Evolutionary conservation across 2,888 invertebrate genomes (phyloP).

Genomic region (Lasioglossum villosulum): DNA sequence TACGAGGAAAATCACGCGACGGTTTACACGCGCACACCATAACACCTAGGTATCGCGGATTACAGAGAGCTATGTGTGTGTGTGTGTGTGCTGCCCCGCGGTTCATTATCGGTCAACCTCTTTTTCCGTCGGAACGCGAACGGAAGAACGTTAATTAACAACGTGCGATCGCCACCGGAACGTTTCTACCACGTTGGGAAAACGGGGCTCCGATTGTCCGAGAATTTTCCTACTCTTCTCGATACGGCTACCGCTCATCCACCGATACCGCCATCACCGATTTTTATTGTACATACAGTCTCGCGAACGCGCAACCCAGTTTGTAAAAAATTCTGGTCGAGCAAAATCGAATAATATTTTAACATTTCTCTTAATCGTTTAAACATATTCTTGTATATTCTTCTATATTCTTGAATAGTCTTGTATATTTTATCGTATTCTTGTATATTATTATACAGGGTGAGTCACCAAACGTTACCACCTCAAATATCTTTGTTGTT

Average conservation of each 20-base stretch:
- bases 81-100: background rate
- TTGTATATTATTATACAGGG: no score
- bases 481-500: no score
- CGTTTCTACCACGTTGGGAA: background rate
- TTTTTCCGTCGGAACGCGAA: slow-evolving; percentile 2
- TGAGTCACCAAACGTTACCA: no score
- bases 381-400: no score
- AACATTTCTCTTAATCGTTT: no score
- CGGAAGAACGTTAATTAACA: slow-evolving; percentile 13
- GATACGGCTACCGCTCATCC: background rate
- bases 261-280: background rate
- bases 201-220: background rate
- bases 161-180: background rate
- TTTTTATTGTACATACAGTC: background rate
- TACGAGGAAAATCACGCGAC: slow-evolving; percentile 31
- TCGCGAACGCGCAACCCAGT: background rate
- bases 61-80: background rate
- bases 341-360: no score
- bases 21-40: background rate
- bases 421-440: no score
- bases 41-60: background rate
- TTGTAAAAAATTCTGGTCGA: background rate
- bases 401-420: no score
- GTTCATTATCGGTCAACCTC: slow-evolving; percentile 9
- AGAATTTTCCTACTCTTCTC: background rate